These are phyloP conservation scores for Tragelaphus buxtoni DNA, from an alignment of 2,113 vertebrate species.

Conservation along the genomic window DNA sequence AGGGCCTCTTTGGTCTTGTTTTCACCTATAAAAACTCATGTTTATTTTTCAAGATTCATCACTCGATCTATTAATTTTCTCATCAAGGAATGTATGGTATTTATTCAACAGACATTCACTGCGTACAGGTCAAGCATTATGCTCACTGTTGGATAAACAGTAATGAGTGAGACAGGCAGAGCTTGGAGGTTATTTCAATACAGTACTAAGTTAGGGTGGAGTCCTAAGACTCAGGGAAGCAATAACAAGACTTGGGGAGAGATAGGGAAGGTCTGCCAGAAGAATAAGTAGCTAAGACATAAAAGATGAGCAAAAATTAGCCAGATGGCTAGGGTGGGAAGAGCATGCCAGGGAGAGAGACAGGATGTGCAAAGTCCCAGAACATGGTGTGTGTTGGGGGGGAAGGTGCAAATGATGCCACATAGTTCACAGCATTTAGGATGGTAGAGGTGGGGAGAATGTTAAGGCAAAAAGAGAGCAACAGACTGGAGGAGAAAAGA, in stretches of 20 bases:
- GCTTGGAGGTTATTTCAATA: not conserved
- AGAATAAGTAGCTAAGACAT: not conserved
- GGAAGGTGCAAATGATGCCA: not conserved
- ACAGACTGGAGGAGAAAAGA: not conserved
- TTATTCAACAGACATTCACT: not conserved
- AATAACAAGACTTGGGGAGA: not conserved
- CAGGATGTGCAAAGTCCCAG: not conserved
- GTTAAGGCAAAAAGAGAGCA: not conserved
- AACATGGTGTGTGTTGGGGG: not conserved
- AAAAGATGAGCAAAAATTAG: not conserved
- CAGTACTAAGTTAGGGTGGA: not conserved
- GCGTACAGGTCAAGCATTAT: not conserved
- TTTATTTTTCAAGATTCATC: not conserved
- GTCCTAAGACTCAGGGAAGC: not conserved
- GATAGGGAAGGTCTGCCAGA: not conserved
- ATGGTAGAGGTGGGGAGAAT: not conserved
- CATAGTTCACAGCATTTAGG: not conserved
- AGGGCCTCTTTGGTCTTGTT: not conserved
- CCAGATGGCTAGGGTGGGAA: not conserved
- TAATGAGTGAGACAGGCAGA: not conserved
- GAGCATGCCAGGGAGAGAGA: not conserved
- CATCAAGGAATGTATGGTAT: not conserved
- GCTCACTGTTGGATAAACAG: not conserved
- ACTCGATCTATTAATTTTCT: not conserved
- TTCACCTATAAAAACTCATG: not conserved